Evolutionary conservation across 2,113 vertebrate species (phyloP).

Genomic region (Menidia beryllina): DNA sequence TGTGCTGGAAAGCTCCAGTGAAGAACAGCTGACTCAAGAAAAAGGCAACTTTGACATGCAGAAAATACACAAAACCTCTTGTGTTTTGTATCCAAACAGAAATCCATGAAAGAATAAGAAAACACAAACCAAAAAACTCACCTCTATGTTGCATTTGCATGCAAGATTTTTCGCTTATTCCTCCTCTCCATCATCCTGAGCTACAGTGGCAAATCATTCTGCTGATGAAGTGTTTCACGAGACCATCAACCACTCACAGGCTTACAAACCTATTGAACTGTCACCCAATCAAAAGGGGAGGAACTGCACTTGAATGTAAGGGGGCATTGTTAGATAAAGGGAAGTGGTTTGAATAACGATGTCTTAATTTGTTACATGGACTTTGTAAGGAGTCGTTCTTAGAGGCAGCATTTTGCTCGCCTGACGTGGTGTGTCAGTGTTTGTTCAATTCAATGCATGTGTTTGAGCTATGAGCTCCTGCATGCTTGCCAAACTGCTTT

Average conservation of each 20-base stretch:
- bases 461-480: conserved; percentile 84
- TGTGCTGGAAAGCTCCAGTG: conserved; percentile 31
- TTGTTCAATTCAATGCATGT: conserved; percentile 86
- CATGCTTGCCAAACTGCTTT: conserved; percentile 85
- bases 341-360: conserved; percentile 80
- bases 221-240: conserved; percentile 60
- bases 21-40: conserved; percentile 51
- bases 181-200: conserved; percentile 70
- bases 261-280: conserved; percentile 71
- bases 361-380: conserved; percentile 85
- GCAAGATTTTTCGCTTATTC: conserved; percentile 79
- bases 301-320: conserved; percentile 85
- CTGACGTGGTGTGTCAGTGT: conserved; percentile 84
- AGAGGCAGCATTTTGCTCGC: conserved; percentile 80
- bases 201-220: conserved; percentile 71
- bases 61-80: conserved; percentile 72
- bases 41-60: conserved; percentile 63
- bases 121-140: conserved; percentile 84
- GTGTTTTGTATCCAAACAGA: conserved; percentile 77
- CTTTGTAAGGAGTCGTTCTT: conserved; percentile 84
- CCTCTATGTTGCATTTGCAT: conserved; percentile 83
- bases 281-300: conserved; percentile 79
- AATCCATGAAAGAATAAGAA: conserved; percentile 78
- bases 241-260: conserved; percentile 69
- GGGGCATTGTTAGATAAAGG: conserved; percentile 75